These are phyloP conservation scores for Hyla sarda DNA, from an alignment of 2,113 vertebrate genomes.

Conservation along the genomic window DNA sequence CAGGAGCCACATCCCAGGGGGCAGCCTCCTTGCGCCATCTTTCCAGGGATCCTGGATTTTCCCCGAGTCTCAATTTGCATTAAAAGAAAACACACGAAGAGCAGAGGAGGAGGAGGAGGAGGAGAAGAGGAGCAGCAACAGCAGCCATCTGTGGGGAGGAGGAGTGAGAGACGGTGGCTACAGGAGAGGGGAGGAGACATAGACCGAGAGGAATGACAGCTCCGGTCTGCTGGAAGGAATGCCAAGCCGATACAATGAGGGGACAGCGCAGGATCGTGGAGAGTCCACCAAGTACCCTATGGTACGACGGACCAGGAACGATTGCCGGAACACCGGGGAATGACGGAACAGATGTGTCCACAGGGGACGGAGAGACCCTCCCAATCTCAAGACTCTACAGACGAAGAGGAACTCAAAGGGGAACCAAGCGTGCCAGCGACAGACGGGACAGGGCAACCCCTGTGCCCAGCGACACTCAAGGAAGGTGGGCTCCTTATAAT, in stretches of 20 bases:
- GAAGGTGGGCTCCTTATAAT: neutral
- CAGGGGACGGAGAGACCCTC: no score
- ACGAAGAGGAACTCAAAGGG: neutral
- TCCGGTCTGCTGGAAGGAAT: neutral
- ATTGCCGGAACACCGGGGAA: no score
- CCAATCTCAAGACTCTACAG: neutral
- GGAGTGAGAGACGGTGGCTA: conserved; percentile 49
- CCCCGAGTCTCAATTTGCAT: conserved; percentile 49
- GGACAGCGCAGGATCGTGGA: neutral
- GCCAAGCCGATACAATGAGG: neutral
- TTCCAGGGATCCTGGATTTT: conserved; percentile 38
- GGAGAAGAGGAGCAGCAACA: conserved; percentile 13
- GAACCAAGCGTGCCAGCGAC: neutral
- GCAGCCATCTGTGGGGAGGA: conserved; percentile 54
- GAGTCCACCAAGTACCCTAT: neutral
- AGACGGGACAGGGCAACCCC: neutral
- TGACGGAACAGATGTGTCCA: no score
- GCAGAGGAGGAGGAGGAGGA: conserved; percentile 31
- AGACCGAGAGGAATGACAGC: neutral
- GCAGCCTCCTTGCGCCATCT: conserved; percentile 41
- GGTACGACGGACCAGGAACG: neutral
- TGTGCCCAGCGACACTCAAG: neutral
- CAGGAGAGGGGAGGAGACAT: conserved; percentile 37
- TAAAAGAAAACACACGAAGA: conserved; percentile 55
- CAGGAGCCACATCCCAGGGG: conserved; percentile 31